Conservation (phyloP, 2,888 invertebrate genomes). For the Cataglyphis altisquamis region DNA sequence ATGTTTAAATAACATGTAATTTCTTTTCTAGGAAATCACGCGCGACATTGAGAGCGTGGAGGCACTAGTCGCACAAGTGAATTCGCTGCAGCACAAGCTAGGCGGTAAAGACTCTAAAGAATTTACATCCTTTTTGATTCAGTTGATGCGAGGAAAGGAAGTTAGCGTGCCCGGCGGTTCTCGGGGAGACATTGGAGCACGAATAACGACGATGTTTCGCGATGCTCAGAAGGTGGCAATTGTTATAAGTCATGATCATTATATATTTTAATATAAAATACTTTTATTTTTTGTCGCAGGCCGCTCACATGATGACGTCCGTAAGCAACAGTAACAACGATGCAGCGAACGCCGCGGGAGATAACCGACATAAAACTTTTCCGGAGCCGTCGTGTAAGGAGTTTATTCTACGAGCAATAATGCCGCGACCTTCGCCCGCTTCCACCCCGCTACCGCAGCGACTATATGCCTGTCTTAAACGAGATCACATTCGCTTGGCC, state of each 20-base stretch:
- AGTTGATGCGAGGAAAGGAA: constrained; percentile 88
- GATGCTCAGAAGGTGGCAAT: constrained; percentile 87
- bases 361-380: constrained; percentile 84
- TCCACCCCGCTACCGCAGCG: constrained; percentile 90
- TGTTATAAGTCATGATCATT: not conserved
- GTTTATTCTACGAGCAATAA: constrained; percentile 89
- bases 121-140: constrained; percentile 86
- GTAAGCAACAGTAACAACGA: constrained; percentile 70
- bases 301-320: constrained; percentile 87
- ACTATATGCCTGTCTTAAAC: constrained; percentile 90
- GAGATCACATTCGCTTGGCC: constrained; percentile 90
- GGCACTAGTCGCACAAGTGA: constrained; percentile 87
- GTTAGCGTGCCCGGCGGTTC: constrained; percentile 88
- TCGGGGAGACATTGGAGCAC: constrained; percentile 87
- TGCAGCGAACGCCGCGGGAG: constrained; percentile 78
- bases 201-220: constrained; percentile 88
- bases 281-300: constrained; percentile 81
- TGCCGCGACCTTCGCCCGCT: constrained; percentile 88
- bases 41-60: constrained; percentile 87
- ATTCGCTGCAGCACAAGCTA: constrained; percentile 88
- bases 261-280: constrained; percentile 7
- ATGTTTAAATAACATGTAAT: not conserved
- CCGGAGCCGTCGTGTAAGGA: constrained; percentile 89
- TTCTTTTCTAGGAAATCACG: constrained; percentile 79
- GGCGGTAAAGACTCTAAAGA: constrained; percentile 85